Evolutionary conservation across 2,113 vertebrate genomes (phyloP).

Genomic region (Bubo scandiacus): DNA sequence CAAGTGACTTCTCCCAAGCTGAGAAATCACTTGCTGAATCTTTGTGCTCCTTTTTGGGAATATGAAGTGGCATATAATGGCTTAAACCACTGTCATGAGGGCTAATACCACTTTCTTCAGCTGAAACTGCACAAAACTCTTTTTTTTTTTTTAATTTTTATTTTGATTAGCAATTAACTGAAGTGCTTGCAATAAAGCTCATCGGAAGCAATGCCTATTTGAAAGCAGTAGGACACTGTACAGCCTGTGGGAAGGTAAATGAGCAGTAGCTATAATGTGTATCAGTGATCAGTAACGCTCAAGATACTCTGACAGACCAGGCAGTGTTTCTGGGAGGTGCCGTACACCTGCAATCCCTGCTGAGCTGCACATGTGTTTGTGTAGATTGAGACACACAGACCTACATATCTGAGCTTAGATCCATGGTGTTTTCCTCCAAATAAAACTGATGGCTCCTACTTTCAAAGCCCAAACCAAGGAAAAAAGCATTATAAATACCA

Average conservation of each 20-base stretch:
- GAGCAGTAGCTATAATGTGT: neutral
- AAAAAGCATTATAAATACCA: neutral
- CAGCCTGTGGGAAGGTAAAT: neutral
- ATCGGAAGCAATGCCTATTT: neutral
- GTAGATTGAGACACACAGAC: fast-evolving
- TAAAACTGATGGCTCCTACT: neutral
- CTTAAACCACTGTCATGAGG: neutral
- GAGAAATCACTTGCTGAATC: neutral
- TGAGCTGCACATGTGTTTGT: neutral
- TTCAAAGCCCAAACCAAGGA: neutral
- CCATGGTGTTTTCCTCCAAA: neutral
- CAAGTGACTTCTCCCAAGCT: neutral
- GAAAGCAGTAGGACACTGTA: neutral
- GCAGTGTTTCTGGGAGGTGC: neutral
- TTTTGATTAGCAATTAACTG: neutral
- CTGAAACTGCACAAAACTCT: neutral
- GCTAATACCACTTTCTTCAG: neutral
- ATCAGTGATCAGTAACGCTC: neutral
- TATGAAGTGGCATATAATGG: neutral
- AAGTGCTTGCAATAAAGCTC: neutral
- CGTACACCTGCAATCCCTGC: neutral
- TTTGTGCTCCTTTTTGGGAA: neutral
- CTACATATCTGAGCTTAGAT: neutral
- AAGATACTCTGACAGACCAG: neutral
- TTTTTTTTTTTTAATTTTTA: too few relatives aligned